A percentile compares a stretch with the other conserved stretches of the same genome.
These are phyloP conservation scores for Stegostoma tigrinum DNA, from an alignment of 2,113 vertebrate species.

Conservation along the genomic window DNA sequence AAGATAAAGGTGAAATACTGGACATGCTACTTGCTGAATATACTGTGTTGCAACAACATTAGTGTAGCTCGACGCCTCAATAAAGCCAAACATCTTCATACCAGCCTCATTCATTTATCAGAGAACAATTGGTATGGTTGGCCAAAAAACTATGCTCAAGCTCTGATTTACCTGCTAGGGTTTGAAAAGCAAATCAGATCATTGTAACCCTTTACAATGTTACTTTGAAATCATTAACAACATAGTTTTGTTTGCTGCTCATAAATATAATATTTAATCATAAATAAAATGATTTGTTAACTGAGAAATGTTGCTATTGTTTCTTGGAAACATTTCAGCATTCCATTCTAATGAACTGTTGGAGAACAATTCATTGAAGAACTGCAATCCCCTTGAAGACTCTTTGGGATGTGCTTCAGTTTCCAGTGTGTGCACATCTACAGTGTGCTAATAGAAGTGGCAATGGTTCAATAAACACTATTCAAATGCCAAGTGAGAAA, in stretches of 20 bases:
- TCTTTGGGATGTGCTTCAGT: too few relatives aligned
- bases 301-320: background rate
- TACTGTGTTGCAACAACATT: conserved; percentile 46
- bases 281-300: background rate
- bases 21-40: conserved; percentile 44
- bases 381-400: too few relatives aligned
- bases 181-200: conserved; percentile 27
- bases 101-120: conserved; percentile 39
- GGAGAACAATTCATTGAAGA: background rate
- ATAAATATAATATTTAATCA: background rate
- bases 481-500: too few relatives aligned
- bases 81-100: background rate
- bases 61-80: conserved; percentile 34
- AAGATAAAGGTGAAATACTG: conserved; percentile 42
- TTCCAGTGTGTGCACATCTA: too few relatives aligned
- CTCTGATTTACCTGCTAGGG: conserved; percentile 43
- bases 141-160: conserved; percentile 45
- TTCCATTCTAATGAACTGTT: background rate
- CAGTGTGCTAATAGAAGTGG: too few relatives aligned
- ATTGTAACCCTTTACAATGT: background rate
- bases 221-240: background rate
- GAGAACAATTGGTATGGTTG: conserved; percentile 41
- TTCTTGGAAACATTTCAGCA: background rate
- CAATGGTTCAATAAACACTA: too few relatives aligned
- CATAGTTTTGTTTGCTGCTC: background rate